A percentile compares a stretch with the other conserved stretches of the same genome.
phyloP scores from a whole-genome alignment of 2,113 vertebrate species.

The Anoplopoma fimbria region DNA sequence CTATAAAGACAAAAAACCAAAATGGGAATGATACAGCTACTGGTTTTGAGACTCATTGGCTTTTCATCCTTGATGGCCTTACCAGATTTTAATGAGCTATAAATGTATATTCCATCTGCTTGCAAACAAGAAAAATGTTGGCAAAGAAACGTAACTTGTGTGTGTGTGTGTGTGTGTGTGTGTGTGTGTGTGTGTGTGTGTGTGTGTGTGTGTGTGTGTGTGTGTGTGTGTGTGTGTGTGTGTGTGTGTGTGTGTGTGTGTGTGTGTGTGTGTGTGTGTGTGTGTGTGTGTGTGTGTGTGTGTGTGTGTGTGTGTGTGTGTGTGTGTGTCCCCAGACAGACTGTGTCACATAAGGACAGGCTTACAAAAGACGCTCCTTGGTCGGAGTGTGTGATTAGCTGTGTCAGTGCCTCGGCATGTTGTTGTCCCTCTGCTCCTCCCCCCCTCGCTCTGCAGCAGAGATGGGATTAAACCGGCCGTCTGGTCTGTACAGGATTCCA shows the following conservation, averaged over 20 bases:
- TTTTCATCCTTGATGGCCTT: neutral
- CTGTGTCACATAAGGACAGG: constrained; percentile 23
- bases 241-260: no score
- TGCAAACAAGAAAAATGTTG: neutral
- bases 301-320: no score
- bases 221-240: no score
- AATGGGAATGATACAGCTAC: neutral
- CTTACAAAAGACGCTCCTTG: constrained; percentile 40
- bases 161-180: no score
- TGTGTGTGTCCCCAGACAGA: constrained; percentile 15
- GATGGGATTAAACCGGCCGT: constrained; percentile 72
- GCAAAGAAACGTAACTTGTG: neutral
- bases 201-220: no score
- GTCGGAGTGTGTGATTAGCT: constrained; percentile 64
- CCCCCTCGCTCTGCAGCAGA: constrained; percentile 41
- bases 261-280: no score
- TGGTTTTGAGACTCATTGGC: neutral
- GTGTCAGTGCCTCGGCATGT: constrained; percentile 52
- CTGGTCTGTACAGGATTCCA: constrained; percentile 63
- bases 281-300: no score
- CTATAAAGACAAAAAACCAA: neutral
- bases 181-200: no score
- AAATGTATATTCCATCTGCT: neutral
- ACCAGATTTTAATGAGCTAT: neutral
- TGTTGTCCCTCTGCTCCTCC: constrained; percentile 41